Evolutionary conservation across 1,140 invertebrate genomes (phyloP).

Genomic region (Hormaphis cornu): DNA sequence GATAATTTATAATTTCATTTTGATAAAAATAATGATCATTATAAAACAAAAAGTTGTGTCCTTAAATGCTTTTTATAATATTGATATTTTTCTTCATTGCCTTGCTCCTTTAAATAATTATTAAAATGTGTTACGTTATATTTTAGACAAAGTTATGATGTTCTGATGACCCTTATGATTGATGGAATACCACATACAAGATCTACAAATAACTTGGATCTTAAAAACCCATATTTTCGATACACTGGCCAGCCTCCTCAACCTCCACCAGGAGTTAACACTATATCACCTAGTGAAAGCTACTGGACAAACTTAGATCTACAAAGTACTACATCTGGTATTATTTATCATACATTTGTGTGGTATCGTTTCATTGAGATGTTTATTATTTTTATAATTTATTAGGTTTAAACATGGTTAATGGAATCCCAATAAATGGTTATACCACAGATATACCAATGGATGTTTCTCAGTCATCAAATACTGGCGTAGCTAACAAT

Average conservation of each 20-base stretch:
- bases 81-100: too few species aligned
- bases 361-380: constrained; percentile 24
- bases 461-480: background rate
- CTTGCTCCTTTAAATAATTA: too few species aligned
- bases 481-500: background rate
- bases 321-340: constrained; percentile 54
- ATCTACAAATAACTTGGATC: constrained; percentile 84
- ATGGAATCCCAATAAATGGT: constrained; percentile 67
- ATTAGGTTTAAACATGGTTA: constrained; percentile 50
- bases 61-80: too few species aligned
- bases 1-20: too few species aligned
- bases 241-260: constrained; percentile 79
- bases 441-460: constrained; percentile 56
- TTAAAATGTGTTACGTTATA: too few species aligned
- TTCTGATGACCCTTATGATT: constrained; percentile 87
- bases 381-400: background rate
- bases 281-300: constrained; percentile 79
- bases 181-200: constrained; percentile 71
- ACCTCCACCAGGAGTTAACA: constrained; percentile 79
- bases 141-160: constrained; percentile 88
- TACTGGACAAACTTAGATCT: constrained; percentile 78
- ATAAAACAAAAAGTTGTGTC: too few species aligned
- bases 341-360: constrained; percentile 12
- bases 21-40: too few species aligned
- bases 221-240: constrained; percentile 98